These are phyloP conservation scores for Disparrhopalites patrizii DNA, from an alignment of 2,888 invertebrate species.

Conservation along the genomic window DNA sequence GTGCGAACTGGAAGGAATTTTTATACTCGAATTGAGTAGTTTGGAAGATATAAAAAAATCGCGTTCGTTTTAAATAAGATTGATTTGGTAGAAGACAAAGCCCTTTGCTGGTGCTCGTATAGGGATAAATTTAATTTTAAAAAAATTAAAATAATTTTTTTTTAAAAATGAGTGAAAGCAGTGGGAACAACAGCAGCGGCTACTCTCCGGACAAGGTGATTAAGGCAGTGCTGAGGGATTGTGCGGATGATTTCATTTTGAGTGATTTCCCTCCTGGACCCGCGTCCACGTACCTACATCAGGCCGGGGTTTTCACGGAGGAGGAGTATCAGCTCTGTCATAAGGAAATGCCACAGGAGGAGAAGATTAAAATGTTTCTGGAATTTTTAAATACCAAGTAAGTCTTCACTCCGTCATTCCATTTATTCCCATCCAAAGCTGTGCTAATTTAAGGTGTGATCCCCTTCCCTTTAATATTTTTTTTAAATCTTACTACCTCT, in stretches of 20 bases:
- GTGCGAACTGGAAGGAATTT: too few relatives aligned
- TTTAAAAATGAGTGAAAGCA: too few relatives aligned
- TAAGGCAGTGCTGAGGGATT: constrained; percentile 22
- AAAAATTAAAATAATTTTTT: neutral
- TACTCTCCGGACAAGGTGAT: constrained; percentile 4
- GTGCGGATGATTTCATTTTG: constrained; percentile 13
- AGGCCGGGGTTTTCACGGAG: constrained; percentile 7
- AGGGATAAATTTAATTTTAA: neutral
- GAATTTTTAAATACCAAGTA: constrained; percentile 20
- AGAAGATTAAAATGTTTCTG: constrained; percentile 12
- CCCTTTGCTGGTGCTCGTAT: too few relatives aligned
- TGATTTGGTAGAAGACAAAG: too few relatives aligned
- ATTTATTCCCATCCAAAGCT: too few relatives aligned
- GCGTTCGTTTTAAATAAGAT: too few relatives aligned
- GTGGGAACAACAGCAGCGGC: too few relatives aligned
- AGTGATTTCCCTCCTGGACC: constrained; percentile 18
- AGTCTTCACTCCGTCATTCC: neutral
- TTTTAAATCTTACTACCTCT: neutral
- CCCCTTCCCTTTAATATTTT: neutral
- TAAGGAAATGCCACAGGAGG: neutral
- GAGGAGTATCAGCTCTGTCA: constrained; percentile 16
- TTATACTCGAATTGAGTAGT: too few relatives aligned
- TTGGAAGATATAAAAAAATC: too few relatives aligned
- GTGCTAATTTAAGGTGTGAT: too few relatives aligned
- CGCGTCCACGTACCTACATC: neutral